phyloP scores from a whole-genome alignment of 1,140 invertebrate species.

The Procambarus virginalis region DNA sequence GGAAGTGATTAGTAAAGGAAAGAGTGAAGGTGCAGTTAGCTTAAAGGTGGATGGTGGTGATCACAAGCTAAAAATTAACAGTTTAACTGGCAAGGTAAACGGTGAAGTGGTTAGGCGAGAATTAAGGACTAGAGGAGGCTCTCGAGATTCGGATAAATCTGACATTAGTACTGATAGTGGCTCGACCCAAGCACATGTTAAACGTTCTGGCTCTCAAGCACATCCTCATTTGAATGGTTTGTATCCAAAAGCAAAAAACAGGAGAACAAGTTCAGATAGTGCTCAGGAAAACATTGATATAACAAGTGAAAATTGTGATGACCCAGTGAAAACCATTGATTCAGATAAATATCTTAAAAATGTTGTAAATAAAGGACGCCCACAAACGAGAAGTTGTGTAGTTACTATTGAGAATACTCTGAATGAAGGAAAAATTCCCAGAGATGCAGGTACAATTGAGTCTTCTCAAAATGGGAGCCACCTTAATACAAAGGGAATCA shows the following conservation, averaged over 20 bases:
- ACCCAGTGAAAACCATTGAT: slow-evolving; percentile 15
- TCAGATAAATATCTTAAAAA: slow-evolving; percentile 29
- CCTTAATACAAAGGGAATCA: slow-evolving; percentile 37
- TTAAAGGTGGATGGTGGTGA: slow-evolving; percentile 36
- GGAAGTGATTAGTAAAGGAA: slow-evolving; percentile 46
- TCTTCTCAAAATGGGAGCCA: slow-evolving; percentile 15
- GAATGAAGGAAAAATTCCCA: slow-evolving; percentile 31
- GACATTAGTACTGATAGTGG: slow-evolving; percentile 51
- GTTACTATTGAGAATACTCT: slow-evolving; percentile 22
- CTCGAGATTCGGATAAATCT: slow-evolving; percentile 68
- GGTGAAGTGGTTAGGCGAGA: slow-evolving; percentile 54
- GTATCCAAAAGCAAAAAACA: slow-evolving; percentile 69
- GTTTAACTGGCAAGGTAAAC: slow-evolving; percentile 32
- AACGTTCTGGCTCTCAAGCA: slow-evolving; percentile 54
- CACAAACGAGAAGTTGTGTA: slow-evolving; percentile 54
- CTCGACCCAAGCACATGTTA: slow-evolving; percentile 32
- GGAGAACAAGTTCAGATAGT: slow-evolving; percentile 68
- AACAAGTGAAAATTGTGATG: slow-evolving; percentile 35
- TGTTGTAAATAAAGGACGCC: slow-evolving; percentile 20
- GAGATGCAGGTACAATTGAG: slow-evolving; percentile 15
- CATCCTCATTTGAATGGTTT: slow-evolving; percentile 57
- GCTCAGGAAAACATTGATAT: slow-evolving; percentile 67
- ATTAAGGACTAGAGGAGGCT: slow-evolving; percentile 65
- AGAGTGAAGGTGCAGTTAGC: slow-evolving; percentile 51
- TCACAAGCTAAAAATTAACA: slow-evolving; percentile 49